phyloP scores from a whole-genome alignment of 2,888 invertebrate genomes.

The Horisme vitalbata region DNA sequence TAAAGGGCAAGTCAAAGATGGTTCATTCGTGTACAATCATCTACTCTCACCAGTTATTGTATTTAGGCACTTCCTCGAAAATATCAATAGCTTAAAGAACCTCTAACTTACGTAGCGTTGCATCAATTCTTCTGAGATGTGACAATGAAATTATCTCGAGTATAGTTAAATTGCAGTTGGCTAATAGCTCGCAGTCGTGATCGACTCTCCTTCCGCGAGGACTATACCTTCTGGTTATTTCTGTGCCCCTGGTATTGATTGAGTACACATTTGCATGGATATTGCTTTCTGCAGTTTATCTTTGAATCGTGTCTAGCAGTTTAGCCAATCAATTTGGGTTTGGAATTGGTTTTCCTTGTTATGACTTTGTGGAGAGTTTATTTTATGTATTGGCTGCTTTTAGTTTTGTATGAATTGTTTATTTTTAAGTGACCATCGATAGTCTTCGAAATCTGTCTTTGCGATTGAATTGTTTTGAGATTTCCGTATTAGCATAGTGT shows the following conservation, averaged over 20 bases:
- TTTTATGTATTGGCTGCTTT: no score
- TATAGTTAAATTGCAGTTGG: slow-evolving; percentile 52
- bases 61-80: no score
- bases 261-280: slow-evolving; percentile 22
- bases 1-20: no score
- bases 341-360: not conserved
- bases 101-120: slow-evolving; percentile 5
- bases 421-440: no score
- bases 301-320: not conserved
- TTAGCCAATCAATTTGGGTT: not conserved
- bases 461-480: no score
- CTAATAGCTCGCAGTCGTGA: slow-evolving; percentile 51
- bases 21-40: no score
- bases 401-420: no score
- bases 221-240: slow-evolving; percentile 11
- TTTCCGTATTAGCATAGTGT: no score
- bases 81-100: no score
- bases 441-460: no score
- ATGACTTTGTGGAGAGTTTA: not conserved
- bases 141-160: slow-evolving; percentile 58
- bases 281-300: slow-evolving; percentile 3
- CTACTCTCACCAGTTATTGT: no score
- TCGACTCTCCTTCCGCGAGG: slow-evolving; percentile 49
- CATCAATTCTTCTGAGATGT: slow-evolving; percentile 46
- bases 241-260: slow-evolving; percentile 15